These are phyloP conservation scores for Celastrina argiolus DNA, from an alignment of 2,888 invertebrate genomes.

Conservation along the genomic window DNA sequence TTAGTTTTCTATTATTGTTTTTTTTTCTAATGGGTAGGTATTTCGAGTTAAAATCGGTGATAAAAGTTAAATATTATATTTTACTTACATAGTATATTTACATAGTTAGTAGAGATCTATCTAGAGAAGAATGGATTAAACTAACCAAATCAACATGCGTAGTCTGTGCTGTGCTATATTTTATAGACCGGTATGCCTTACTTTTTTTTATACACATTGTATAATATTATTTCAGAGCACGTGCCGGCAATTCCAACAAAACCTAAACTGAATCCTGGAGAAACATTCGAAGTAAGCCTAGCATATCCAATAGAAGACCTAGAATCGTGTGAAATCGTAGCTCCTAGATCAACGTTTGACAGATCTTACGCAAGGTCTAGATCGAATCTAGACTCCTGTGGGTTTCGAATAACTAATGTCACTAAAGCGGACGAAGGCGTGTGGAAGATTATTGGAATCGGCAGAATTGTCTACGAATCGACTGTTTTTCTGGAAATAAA, in stretches of 20 bases:
- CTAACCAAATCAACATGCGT: too few species aligned
- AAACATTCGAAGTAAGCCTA: constrained; percentile 47
- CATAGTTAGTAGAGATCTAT: too few species aligned
- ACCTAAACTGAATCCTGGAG: constrained; percentile 39
- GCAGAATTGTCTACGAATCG: constrained; percentile 49
- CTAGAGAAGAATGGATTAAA: too few species aligned
- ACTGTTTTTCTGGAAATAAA: constrained; percentile 38
- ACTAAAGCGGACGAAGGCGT: constrained; percentile 47
- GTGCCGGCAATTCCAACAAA: constrained; percentile 37
- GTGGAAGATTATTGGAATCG: constrained; percentile 57
- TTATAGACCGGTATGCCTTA: too few species aligned
- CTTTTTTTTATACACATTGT: too few species aligned
- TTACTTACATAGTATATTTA: too few species aligned
- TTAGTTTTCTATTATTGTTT: too few species aligned
- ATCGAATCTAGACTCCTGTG: constrained; percentile 42
- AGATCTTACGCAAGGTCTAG: constrained; percentile 48
- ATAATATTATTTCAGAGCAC: constrained; percentile 42
- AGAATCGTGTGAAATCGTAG: constrained; percentile 50
- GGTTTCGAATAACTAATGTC: constrained; percentile 49
- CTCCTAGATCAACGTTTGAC: constrained; percentile 49
- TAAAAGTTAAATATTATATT: too few species aligned
- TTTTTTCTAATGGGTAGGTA: too few species aligned
- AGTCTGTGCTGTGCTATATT: too few species aligned
- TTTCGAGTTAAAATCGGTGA: too few species aligned
- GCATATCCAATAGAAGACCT: constrained; percentile 46